phyloP scores from a whole-genome alignment of 2,797 vertebrate genomes.

The Poecilia gillii region DNA sequence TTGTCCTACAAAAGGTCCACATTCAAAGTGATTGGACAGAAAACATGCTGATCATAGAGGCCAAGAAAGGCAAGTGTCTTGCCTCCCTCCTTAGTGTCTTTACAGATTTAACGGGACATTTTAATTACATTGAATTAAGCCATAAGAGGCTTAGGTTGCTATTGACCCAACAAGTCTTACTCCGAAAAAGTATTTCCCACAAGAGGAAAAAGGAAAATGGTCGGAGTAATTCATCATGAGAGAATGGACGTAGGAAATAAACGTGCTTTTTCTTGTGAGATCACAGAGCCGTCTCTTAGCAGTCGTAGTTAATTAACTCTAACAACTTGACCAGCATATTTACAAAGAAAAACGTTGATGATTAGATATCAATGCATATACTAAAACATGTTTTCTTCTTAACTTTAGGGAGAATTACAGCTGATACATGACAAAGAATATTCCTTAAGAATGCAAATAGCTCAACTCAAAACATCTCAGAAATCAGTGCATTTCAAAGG shows the following conservation, averaged over 20 bases:
- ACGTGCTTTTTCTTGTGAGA: neutral
- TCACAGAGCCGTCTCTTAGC: neutral
- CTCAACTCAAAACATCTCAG: neutral
- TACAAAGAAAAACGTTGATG: neutral
- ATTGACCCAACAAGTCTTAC: slow-evolving; percentile 71
- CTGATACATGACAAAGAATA: neutral
- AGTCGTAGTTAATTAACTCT: neutral
- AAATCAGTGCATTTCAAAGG: neutral
- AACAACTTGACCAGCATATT: neutral
- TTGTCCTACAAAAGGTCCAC: neutral
- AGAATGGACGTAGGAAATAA: slow-evolving; percentile 3
- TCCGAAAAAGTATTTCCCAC: slow-evolving; percentile 64
- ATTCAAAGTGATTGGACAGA: slow-evolving; percentile 26
- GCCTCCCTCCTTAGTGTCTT: slow-evolving; percentile 67
- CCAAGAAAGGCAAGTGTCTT: slow-evolving; percentile 57
- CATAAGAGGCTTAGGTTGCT: slow-evolving; percentile 64
- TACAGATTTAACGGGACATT: slow-evolving; percentile 73
- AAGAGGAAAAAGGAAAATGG: neutral
- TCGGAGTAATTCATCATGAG: slow-evolving; percentile 39
- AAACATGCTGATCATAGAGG: slow-evolving; percentile 44
- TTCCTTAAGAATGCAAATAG: neutral
- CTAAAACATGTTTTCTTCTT: neutral
- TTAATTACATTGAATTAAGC: slow-evolving; percentile 82
- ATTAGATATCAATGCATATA: neutral
- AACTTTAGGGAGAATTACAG: neutral